phyloP scores from a whole-genome alignment of 2,888 invertebrate genomes.

The Limnephilus marmoratus region DNA sequence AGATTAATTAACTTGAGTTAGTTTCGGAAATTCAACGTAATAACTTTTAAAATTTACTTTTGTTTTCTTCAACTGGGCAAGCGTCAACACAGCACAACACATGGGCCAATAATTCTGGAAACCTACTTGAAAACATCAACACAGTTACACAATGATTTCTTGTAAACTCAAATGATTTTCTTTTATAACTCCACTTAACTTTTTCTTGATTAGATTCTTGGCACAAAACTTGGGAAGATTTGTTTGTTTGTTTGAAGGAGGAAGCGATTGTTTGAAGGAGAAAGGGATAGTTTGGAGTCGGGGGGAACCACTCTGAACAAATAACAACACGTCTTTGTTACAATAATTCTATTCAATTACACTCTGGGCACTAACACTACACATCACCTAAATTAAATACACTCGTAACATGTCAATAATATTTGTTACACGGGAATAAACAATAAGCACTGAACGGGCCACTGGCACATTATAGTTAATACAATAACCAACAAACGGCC shows the following conservation, averaged over 20 bases:
- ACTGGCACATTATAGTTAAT: slow-evolving; percentile 37
- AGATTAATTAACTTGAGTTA: background rate
- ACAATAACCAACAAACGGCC: slow-evolving; percentile 22
- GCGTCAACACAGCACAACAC: slow-evolving; percentile 40
- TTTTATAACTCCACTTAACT: slow-evolving; percentile 32
- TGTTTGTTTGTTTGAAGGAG: background rate
- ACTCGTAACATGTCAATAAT: slow-evolving; percentile 41
- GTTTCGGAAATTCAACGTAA: background rate
- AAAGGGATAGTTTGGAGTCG: background rate
- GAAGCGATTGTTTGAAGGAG: background rate
- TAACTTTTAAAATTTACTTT: background rate
- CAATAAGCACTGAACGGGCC: slow-evolving; percentile 44
- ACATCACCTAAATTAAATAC: slow-evolving; percentile 72
- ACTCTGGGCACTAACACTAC: slow-evolving; percentile 74
- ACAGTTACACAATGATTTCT: slow-evolving; percentile 6
- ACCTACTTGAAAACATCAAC: slow-evolving; percentile 17
- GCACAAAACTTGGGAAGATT: slow-evolving; percentile 17
- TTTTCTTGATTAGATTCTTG: background rate
- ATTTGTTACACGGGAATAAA: slow-evolving; percentile 20
- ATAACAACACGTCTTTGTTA: slow-evolving; percentile 66
- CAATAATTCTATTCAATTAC: slow-evolving; percentile 74
- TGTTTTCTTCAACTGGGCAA: background rate
- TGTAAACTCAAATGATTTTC: background rate
- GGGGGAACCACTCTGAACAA: slow-evolving; percentile 42
- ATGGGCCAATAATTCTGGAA: background rate